Evolutionary conservation across 2,797 vertebrate genomes (phyloP), one percentile per base, ranked within the genome.

Genomic region (Myoxocephalus aenaeus): DNA sequence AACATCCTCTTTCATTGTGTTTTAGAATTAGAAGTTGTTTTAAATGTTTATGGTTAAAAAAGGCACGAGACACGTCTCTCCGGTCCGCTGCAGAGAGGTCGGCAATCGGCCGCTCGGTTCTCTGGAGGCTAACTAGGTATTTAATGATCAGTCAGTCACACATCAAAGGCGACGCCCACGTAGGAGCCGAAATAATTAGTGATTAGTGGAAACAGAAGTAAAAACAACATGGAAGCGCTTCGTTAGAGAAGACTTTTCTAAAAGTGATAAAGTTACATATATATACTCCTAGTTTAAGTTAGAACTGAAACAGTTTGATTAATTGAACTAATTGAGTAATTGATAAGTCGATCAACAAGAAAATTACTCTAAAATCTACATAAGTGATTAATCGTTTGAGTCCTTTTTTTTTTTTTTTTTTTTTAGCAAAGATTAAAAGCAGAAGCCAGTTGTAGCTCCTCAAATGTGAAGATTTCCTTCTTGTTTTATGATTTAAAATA

Each of bases 121-220:
- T 65, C 62, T 81, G 11, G 36, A 69, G 42, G 65, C 71, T 74
- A 72, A 79, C 65, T 32, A 40, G 53, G 50, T 73, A 59, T 80
- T 84, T 84, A 79, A 83, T 66, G 64, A 66, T 18, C 53, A 36
- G 70, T 77, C 77, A 70, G 50, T 85, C 75, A 65, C 36, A 54
- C 63, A 64, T 72, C 66, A 59, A 27, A 58, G 15, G 67, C 5
- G 27, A 77, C 63, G 20, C 9, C 18, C 9, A n/a, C 59, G 65
- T 29, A 42, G 53, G 20, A 72, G 56, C 14, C 27, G 0, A 51
- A 70, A 65, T 11, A 6, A 13, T 42, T 44, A 40, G 11, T 1
- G 11, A 34, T 0, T 12, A 15, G 32, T 57, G 8, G 44, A 58
- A 70, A 14, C 2, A 44, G 12, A 6, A 32, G 8, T 29, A 48